phyloP scores from a whole-genome alignment of 2,888 invertebrate species.

The Pristionchus japonicus region DNA sequence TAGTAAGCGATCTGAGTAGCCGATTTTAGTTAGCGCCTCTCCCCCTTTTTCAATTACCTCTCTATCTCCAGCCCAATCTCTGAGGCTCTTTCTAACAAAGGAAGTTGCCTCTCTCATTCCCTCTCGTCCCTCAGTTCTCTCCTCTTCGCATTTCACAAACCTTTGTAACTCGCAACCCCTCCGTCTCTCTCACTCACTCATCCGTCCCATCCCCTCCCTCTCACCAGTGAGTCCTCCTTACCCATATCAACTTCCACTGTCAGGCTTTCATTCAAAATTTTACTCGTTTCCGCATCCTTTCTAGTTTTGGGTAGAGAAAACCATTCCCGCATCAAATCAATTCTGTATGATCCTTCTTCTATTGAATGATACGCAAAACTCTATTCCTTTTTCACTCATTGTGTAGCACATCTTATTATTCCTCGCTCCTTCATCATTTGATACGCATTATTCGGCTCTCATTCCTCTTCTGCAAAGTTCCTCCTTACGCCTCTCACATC shows the following conservation, averaged over 20 bases:
- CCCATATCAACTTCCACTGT: constrained; percentile 18
- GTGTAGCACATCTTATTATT: no score
- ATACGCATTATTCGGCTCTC: no score
- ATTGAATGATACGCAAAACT: not conserved
- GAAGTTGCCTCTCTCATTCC: constrained; percentile 25
- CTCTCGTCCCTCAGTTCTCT: not conserved
- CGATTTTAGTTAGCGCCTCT: not conserved
- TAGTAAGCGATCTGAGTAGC: no score
- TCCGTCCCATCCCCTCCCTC: not conserved
- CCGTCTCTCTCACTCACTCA: not conserved
- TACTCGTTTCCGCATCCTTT: not conserved
- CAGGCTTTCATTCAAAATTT: not conserved
- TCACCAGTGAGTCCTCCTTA: not conserved
- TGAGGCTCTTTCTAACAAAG: constrained; percentile 7
- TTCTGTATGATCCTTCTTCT: not conserved
- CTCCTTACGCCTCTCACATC: not conserved
- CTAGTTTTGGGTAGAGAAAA: not conserved
- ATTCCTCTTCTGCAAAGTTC: no score
- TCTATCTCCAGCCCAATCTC: not conserved
- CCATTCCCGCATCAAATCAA: no score
- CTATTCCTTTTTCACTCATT: not conserved
- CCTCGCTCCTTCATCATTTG: no score
- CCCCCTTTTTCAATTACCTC: not conserved
- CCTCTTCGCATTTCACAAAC: not conserved
- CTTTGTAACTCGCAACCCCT: not conserved